Evolutionary conservation across 2,113 vertebrate species (phyloP), one percentile per base, ranked within the genome.

Genomic region (Amphilophus citrinellus): DNA sequence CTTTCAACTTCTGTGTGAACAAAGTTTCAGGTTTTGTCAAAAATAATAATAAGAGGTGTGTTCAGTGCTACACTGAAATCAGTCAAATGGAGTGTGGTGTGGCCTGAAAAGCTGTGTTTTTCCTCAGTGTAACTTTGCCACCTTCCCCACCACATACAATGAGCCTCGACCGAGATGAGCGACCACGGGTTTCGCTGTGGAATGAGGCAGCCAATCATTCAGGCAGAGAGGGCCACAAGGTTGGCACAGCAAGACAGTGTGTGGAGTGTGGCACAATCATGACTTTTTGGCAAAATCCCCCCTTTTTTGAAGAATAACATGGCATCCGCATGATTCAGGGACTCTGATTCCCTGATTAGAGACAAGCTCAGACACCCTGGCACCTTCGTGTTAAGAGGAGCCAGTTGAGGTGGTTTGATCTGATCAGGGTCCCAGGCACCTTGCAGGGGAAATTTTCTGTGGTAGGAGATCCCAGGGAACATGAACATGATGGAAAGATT

Each of bases 151-250:
- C 7, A 14, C 47, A 32, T n/a, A 56, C 18, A 3, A 73, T 3
- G 18, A 56, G 27, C 68, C 47, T 73, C 53, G 68, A 56, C 44
- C 17, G 7, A 73, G 66, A 32, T 53, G 44, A 53, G 68, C 6
- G 2, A 53, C 53, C 27, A 27, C 13, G 47, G 47, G 47, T 56
- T 32, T 73, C 6, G 2, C 27, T 50, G 20, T 6, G 1, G 47
- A 53, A 73, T n/a, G 47, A 32, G 47, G 68, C 44, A 73, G 68
- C 68, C 68, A 73, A 73, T 73, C 47, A n/a, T 73, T 53, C 47
- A 35, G 68, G 53, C 47, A 10, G 56, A 20, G 47, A 56, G 24
- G 47, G 32, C 68, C 68, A 73, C 68, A 56, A 73, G 47, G 47
- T 56, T 73, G 50, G 10, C 27, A 10, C 68, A 73, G 18, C 44